These are phyloP conservation scores for Patiria pectinifera DNA, from an alignment of 53 echinoderm and acorn worm species.

Conservation along the genomic window DNA sequence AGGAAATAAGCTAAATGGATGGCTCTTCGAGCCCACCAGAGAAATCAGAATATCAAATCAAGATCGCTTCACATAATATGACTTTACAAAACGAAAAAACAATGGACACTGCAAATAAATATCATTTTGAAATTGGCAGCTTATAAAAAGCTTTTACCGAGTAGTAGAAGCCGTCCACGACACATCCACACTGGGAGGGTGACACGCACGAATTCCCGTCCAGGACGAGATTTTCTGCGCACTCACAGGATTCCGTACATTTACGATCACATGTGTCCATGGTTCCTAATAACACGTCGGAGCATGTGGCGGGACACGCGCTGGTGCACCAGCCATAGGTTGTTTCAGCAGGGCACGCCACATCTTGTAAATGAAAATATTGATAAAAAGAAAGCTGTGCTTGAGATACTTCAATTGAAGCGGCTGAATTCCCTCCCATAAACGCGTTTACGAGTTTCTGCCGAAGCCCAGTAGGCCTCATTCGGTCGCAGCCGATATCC, in stretches of 20 bases:
- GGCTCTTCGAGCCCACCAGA: too few relatives aligned
- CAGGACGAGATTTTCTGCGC: slow-evolving; percentile 73
- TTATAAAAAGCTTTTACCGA: slow-evolving; percentile 59
- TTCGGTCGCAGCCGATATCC: too few relatives aligned
- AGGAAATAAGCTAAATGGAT: too few relatives aligned
- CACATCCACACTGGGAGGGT: slow-evolving; percentile 75
- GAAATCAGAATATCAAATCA: too few relatives aligned
- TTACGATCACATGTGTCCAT: slow-evolving; percentile 74
- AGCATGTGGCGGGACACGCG: slow-evolving; percentile 69
- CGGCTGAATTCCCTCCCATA: too few relatives aligned
- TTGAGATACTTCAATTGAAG: too few relatives aligned
- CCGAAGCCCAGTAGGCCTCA: too few relatives aligned
- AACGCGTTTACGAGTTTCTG: too few relatives aligned
- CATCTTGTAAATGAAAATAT: slow-evolving; percentile 33
- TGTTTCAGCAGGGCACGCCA: slow-evolving; percentile 63
- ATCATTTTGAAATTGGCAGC: neutral
- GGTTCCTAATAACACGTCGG: slow-evolving; percentile 61
- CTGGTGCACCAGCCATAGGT: slow-evolving; percentile 71
- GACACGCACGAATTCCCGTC: slow-evolving; percentile 79
- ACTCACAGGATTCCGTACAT: slow-evolving; percentile 86
- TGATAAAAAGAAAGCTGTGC: neutral
- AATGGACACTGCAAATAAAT: too few relatives aligned
- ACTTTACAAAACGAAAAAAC: too few relatives aligned
- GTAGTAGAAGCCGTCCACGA: slow-evolving; percentile 88
- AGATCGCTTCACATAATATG: too few relatives aligned